Conservation (phyloP, 1,140 invertebrate genomes). For the Aphaenogaster rudis region DNA sequence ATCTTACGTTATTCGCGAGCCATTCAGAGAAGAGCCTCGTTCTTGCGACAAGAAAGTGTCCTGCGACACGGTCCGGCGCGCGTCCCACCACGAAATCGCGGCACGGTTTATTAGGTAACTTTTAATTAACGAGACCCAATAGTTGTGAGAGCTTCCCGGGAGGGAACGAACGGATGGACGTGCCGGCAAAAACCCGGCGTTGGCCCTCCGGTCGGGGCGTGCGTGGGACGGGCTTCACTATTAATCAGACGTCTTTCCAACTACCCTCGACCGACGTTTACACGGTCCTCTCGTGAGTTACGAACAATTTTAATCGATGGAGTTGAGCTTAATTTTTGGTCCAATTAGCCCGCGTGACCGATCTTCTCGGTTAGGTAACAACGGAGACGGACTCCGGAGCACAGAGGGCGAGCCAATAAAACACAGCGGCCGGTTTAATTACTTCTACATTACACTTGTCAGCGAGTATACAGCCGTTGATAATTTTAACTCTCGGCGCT, state of each 20-base stretch:
- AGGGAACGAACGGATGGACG: conserved; percentile 68
- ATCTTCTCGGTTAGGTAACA: conserved; percentile 25
- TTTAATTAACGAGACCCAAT: conserved; percentile 72
- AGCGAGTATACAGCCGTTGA: conserved; percentile 2
- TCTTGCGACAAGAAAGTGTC: not conserved
- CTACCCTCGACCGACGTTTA: conserved; percentile 64
- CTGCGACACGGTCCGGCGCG: not conserved
- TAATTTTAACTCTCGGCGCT: not conserved
- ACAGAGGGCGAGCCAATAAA: not conserved
- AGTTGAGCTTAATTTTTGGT: conserved; percentile 60
- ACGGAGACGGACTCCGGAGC: not conserved
- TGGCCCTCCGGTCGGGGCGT: conserved; percentile 31
- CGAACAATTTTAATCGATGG: conserved; percentile 72
- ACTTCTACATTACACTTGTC: conserved; percentile 45
- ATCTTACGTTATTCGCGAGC: not conserved
- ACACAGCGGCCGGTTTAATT: conserved; percentile 26
- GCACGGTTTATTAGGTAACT: conserved; percentile 66
- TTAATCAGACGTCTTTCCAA: conserved; percentile 73
- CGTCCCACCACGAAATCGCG: conserved; percentile 50
- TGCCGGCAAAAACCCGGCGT: conserved; percentile 64
- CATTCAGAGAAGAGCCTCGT: not conserved
- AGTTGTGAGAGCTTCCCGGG: conserved; percentile 59
- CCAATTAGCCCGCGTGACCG: conserved; percentile 58
- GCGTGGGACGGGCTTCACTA: conserved; percentile 71
- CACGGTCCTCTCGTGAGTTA: conserved; percentile 60